phyloP scores from a whole-genome alignment of 2,888 invertebrate genomes.

The Troides helena region DNA sequence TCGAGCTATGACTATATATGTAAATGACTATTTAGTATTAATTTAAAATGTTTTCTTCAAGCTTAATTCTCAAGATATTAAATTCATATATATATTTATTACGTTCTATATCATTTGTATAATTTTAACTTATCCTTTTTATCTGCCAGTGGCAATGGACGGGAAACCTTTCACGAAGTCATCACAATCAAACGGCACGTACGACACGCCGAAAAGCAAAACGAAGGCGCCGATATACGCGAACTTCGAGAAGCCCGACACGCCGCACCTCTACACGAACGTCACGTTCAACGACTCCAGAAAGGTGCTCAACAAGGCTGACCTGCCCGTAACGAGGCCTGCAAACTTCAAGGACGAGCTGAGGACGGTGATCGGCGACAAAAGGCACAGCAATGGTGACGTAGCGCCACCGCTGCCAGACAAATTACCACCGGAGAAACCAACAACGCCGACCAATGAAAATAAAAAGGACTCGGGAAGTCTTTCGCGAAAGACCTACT shows the following conservation, averaged over 20 bases:
- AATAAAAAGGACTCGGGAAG: constrained; percentile 67
- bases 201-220: constrained; percentile 52
- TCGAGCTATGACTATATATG: too few relatives aligned
- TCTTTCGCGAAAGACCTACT: constrained; percentile 70
- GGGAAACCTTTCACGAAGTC: constrained; percentile 63
- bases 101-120: too few relatives aligned
- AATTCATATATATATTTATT: too few relatives aligned
- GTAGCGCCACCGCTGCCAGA: constrained; percentile 60
- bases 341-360: constrained; percentile 64
- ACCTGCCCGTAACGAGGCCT: constrained; percentile 50
- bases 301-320: constrained; percentile 58
- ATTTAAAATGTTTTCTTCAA: too few relatives aligned
- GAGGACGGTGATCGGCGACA: constrained; percentile 64
- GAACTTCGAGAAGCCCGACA: constrained; percentile 58
- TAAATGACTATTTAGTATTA: too few relatives aligned
- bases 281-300: constrained; percentile 57
- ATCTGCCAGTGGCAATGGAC: constrained; percentile 68
- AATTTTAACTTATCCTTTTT: constrained; percentile 21
- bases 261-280: constrained; percentile 59
- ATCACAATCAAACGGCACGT: constrained; percentile 50
- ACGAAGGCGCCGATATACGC: constrained; percentile 62
- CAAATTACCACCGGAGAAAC: constrained; percentile 58
- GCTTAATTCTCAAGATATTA: too few relatives aligned
- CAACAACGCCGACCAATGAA: constrained; percentile 61
- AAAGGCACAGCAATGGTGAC: constrained; percentile 58